Conservation (phyloP, 2,888 invertebrate species). For the Cantharis rustica region DNA sequence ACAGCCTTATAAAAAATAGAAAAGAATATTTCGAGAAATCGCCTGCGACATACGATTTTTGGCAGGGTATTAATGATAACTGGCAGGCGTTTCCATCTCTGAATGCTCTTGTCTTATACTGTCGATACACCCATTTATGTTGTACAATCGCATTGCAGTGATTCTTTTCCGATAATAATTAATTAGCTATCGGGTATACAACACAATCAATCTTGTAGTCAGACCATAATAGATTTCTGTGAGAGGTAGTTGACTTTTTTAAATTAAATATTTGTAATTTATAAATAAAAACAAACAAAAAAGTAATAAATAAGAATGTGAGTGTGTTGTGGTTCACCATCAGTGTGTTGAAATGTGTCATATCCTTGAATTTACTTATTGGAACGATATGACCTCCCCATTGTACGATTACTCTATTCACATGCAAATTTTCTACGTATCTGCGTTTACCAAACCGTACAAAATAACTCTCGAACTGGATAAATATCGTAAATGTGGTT, state of each 20-base stretch:
- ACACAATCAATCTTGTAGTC: background rate
- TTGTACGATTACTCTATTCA: conserved; percentile 23
- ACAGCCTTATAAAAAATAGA: no score
- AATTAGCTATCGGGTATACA: background rate
- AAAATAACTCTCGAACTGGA: conserved; percentile 23
- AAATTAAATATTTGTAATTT: background rate
- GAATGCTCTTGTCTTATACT: background rate
- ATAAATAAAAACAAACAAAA: background rate
- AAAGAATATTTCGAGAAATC: no score
- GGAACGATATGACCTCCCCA: conserved; percentile 16
- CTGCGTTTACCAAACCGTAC: conserved; percentile 21
- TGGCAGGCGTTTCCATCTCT: background rate
- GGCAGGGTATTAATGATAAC: background rate
- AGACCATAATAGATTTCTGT: background rate
- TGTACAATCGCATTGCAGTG: background rate
- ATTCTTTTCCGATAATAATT: background rate
- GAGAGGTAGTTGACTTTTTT: background rate
- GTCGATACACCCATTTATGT: background rate
- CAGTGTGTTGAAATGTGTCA: conserved; percentile 13
- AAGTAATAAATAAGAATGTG: background rate
- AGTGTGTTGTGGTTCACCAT: background rate
- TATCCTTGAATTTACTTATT: conserved; percentile 16
- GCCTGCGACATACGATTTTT: background rate
- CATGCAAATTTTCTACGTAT: conserved; percentile 24
- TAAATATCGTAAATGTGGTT: conserved; percentile 10